Evolutionary conservation across 1,140 invertebrate species (phyloP).

Genomic region (Drosophila orosa): DNA sequence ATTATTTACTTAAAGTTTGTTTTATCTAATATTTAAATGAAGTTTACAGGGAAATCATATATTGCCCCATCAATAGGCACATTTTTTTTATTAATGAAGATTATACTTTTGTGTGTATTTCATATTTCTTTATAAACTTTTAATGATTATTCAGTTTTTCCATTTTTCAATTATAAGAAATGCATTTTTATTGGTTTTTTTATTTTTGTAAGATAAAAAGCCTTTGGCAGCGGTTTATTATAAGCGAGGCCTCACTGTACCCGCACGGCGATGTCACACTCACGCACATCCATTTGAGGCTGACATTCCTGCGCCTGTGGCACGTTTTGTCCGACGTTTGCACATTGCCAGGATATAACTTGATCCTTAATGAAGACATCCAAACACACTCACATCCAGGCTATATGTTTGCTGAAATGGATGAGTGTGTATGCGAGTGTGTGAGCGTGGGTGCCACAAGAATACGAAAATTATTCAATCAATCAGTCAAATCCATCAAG

Average conservation of each 20-base stretch:
- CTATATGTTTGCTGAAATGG: slow-evolving; percentile 6
- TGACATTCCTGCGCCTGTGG: slow-evolving; percentile 38
- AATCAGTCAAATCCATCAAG: slow-evolving; percentile 79
- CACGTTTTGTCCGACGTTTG: slow-evolving; percentile 75
- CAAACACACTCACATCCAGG: slow-evolving; percentile 29
- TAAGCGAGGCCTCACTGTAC: slow-evolving; percentile 9
- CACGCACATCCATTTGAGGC: slow-evolving; percentile 36
- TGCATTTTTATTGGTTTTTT: neutral
- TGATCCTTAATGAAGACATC: slow-evolving; percentile 80
- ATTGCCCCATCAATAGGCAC: too few relatives aligned
- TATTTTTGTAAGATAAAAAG: neutral
- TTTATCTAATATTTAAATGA: neutral
- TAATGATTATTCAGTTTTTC: neutral
- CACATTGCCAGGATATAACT: slow-evolving; percentile 79
- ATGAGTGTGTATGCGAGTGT: neutral
- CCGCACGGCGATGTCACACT: slow-evolving; percentile 27
- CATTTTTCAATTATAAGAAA: neutral
- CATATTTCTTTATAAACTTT: too few relatives aligned
- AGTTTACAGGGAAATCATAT: too few relatives aligned
- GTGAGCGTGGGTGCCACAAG: slow-evolving; percentile 13
- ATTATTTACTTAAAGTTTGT: too few relatives aligned
- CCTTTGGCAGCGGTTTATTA: too few relatives aligned
- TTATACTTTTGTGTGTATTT: neutral
- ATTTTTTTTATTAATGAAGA: neutral
- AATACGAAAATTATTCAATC: slow-evolving; percentile 68